phyloP scores from a whole-genome alignment of 2,113 vertebrate species.

The Dissostichus mawsoni region DNA sequence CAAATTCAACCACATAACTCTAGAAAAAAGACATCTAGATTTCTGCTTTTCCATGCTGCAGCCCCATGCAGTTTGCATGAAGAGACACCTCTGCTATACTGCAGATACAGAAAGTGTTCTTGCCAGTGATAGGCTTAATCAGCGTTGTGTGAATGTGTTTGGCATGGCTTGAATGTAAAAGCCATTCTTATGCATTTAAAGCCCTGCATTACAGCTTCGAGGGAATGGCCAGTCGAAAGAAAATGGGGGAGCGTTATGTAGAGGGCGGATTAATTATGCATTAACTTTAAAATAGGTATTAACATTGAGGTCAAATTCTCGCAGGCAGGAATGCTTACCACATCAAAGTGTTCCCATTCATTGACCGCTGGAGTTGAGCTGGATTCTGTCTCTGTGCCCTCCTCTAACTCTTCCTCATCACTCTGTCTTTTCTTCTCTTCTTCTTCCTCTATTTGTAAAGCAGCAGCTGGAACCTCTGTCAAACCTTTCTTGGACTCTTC shows the following conservation, averaged over 20 bases:
- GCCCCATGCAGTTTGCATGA: not conserved
- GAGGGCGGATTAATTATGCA: too few relatives aligned
- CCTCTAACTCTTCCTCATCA: conserved; percentile 25
- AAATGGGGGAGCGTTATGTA: not conserved
- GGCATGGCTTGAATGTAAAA: too few relatives aligned
- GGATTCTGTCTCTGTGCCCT: conserved; percentile 22
- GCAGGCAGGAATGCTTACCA: conserved; percentile 80
- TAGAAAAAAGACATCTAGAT: not conserved
- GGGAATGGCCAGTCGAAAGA: not conserved
- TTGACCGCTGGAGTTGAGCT: conserved; percentile 49
- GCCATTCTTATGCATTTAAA: too few relatives aligned
- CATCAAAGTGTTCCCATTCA: conserved; percentile 90
- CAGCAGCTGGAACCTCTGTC: conserved; percentile 16
- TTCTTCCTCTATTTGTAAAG: conserved; percentile 23
- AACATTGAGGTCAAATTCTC: not conserved
- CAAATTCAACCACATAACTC: not conserved
- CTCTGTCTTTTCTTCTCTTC: conserved; percentile 32
- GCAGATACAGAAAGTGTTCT: too few relatives aligned
- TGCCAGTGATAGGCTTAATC: too few relatives aligned
- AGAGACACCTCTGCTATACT: too few relatives aligned
- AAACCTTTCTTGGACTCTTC: not conserved
- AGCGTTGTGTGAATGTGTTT: too few relatives aligned
- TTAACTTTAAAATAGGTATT: not conserved
- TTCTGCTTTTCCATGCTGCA: not conserved
- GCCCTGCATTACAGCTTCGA: not conserved